Percentiles rank a stretch among this genome's conserved stretches.
Conservation (phyloP, 2,797 vertebrate genomes). For the Pseudochirops corinnae region DNA sequence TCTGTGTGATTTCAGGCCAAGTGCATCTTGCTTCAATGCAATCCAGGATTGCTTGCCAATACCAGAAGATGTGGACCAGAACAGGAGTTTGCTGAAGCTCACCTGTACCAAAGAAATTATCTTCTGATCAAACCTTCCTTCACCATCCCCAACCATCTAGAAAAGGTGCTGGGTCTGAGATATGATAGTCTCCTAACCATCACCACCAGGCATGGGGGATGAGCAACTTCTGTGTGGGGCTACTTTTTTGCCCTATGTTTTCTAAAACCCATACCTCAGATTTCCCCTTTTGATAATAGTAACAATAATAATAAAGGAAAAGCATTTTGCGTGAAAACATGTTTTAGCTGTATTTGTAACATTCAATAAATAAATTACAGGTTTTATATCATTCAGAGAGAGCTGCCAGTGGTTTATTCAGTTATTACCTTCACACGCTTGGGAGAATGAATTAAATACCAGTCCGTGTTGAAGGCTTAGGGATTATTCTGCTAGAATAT, state of each 20-base stretch:
- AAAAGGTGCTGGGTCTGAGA: background rate
- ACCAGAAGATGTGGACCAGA: background rate
- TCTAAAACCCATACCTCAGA: constrained; percentile 30
- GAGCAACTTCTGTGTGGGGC: background rate
- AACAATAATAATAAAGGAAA: constrained; percentile 76
- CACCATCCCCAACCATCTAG: background rate
- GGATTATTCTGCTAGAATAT: constrained; percentile 80
- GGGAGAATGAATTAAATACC: constrained; percentile 87
- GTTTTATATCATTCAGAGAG: constrained; percentile 88
- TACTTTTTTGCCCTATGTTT: constrained; percentile 56
- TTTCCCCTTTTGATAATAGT: constrained; percentile 73
- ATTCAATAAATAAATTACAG: constrained; percentile 90
- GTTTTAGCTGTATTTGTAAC: constrained; percentile 87
- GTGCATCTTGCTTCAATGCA: background rate
- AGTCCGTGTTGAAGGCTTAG: constrained; percentile 79
- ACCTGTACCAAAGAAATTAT: background rate
- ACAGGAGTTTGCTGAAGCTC: background rate
- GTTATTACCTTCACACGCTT: constrained; percentile 88
- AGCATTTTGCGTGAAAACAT: constrained; percentile 87
- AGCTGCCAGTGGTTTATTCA: constrained; percentile 86
- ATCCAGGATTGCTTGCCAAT: background rate
- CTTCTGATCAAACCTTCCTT: background rate
- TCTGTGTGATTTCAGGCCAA: background rate
- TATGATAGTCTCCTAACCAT: background rate
- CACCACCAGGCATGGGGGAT: background rate